These are phyloP conservation scores for Acanthurus leucopareius DNA, from an alignment of 2,797 vertebrate species.

Conservation along the genomic window DNA sequence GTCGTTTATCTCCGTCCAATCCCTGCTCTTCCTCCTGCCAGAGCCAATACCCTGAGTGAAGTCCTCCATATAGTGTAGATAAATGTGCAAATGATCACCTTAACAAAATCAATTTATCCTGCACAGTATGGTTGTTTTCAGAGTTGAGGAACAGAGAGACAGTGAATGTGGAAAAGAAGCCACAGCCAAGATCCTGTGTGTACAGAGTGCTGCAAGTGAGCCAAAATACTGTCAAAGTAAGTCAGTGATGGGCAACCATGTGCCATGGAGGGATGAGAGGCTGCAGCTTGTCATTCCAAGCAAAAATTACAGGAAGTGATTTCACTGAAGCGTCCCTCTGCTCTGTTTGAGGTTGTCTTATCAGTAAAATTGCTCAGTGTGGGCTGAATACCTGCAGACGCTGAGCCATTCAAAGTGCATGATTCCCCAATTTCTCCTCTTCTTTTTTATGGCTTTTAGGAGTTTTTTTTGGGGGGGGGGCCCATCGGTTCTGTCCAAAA, in stretches of 20 bases:
- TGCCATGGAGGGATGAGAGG: conserved; percentile 9
- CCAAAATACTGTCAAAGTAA: conserved; percentile 32
- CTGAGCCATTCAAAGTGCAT: not conserved
- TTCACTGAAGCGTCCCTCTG: conserved; percentile 22
- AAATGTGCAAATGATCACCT: conserved; percentile 76
- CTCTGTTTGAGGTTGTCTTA: conserved; percentile 41
- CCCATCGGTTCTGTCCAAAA: not conserved
- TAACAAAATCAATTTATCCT: conserved; percentile 80
- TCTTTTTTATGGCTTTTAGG: conserved; percentile 15
- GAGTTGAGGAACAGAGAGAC: conserved; percentile 29
- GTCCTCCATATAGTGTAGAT: conserved; percentile 56
- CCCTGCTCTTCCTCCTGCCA: conserved; percentile 62
- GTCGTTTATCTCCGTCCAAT: conserved; percentile 82
- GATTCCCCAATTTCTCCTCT: not conserved
- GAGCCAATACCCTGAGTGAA: conserved; percentile 31
- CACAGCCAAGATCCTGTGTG: not conserved
- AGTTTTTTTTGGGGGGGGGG: not conserved
- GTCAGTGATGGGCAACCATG: conserved; percentile 2
- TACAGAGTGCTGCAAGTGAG: conserved; percentile 11
- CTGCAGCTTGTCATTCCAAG: conserved; percentile 24
- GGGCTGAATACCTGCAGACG: conserved; percentile 34
- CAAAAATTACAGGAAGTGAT: conserved; percentile 16
- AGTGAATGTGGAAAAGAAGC: conserved; percentile 35
- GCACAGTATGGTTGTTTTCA: conserved; percentile 43
- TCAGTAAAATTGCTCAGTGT: conserved; percentile 20